phyloP scores from a whole-genome alignment of 2,888 invertebrate genomes.

The Myathropa florea region DNA sequence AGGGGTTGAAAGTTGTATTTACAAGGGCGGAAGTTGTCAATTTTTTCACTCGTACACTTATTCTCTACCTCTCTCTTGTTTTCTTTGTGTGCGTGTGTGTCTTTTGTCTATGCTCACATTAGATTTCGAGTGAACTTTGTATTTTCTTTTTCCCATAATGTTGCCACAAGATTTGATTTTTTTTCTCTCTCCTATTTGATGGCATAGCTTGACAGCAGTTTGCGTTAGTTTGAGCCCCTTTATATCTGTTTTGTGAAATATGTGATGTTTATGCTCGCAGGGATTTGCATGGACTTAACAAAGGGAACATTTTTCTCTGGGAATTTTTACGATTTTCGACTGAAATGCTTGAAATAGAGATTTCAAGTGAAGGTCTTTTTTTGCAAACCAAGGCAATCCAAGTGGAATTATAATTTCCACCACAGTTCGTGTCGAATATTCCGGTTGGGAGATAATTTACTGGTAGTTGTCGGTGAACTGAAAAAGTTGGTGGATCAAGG shows the following conservation, averaged over 20 bases:
- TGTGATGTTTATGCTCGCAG: neutral
- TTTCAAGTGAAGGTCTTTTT: neutral
- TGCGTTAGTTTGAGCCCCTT: neutral
- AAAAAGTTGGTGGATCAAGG: no score
- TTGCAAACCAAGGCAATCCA: neutral
- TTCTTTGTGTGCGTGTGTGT: neutral
- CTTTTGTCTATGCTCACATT: neutral
- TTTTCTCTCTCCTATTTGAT: neutral
- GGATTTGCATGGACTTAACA: neutral
- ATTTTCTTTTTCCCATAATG: slow-evolving; percentile 18
- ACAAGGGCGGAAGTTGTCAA: slow-evolving; percentile 38
- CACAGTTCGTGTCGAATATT: neutral
- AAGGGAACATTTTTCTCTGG: neutral
- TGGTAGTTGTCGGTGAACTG: no score
- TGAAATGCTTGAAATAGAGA: neutral
- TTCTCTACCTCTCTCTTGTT: neutral
- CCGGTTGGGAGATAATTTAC: no score
- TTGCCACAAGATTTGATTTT: slow-evolving; percentile 5
- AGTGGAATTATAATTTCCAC: neutral
- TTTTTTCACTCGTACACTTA: slow-evolving; percentile 13
- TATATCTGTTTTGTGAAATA: neutral
- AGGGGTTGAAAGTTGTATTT: slow-evolving; percentile 25
- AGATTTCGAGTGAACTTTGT: slow-evolving; percentile 32
- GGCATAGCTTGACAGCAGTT: neutral
- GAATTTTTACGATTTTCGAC: neutral